These are phyloP conservation scores for Luperina testacea DNA, from an alignment of 2,888 invertebrate species.

Conservation along the genomic window DNA sequence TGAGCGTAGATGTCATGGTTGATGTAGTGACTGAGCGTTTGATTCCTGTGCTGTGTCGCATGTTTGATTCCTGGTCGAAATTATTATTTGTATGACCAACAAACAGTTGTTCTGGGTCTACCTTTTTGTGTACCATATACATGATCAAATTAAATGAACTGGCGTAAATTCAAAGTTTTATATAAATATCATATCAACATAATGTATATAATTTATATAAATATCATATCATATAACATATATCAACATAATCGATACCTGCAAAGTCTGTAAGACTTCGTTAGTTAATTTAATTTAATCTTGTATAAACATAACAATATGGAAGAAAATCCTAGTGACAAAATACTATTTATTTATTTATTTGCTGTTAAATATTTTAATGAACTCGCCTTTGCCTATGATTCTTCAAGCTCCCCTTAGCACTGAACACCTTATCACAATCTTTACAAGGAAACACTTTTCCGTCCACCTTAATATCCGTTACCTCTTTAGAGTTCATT, in stretches of 20 bases:
- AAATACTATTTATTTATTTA: too few relatives aligned
- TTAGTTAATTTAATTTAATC: too few relatives aligned
- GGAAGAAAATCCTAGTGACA: background rate
- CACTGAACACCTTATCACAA: constrained; percentile 80
- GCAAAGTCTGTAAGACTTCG: too few relatives aligned
- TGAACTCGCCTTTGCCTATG: constrained; percentile 80
- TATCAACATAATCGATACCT: too few relatives aligned
- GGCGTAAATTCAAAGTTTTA: too few relatives aligned
- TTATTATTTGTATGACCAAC: background rate
- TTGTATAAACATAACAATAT: too few relatives aligned
- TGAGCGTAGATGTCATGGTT: background rate
- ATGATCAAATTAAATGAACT: too few relatives aligned
- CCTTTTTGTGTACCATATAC: background rate
- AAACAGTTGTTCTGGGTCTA: background rate
- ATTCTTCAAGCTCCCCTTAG: constrained; percentile 79
- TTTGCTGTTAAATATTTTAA: background rate
- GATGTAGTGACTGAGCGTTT: background rate
- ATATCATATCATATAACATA: too few relatives aligned
- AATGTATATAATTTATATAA: too few relatives aligned
- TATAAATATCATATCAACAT: too few relatives aligned
- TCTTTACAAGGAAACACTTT: constrained; percentile 78
- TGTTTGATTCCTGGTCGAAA: background rate
- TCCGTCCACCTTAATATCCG: constrained; percentile 53
- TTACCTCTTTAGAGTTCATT: constrained; percentile 64
- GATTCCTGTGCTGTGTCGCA: background rate